phyloP scores from a whole-genome alignment of 2,888 invertebrate genomes.

The Thyatira batis region DNA sequence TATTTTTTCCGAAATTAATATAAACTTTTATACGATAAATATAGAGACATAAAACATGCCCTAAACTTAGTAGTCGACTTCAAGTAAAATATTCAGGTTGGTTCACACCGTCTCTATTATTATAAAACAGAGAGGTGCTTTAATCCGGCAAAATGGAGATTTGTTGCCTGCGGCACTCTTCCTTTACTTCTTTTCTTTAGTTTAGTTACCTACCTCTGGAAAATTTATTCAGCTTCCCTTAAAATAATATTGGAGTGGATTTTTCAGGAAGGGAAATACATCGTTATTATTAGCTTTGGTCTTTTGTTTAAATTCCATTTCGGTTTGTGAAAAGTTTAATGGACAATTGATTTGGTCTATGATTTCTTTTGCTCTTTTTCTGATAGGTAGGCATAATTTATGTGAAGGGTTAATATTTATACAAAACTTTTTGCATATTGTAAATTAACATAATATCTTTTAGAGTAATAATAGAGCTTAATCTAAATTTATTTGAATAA shows the following conservation, averaged over 20 bases:
- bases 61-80: slow-evolving; percentile 37
- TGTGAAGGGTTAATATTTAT: neutral
- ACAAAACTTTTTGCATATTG: neutral
- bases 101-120: slow-evolving; percentile 55
- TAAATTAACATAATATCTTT: too few species aligned
- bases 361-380: neutral
- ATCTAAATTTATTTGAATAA: too few species aligned
- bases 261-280: slow-evolving; percentile 11
- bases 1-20: too few species aligned
- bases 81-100: slow-evolving; percentile 45
- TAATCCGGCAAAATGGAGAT: slow-evolving; percentile 70
- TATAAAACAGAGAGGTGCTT: slow-evolving; percentile 61
- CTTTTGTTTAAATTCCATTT: slow-evolving; percentile 37
- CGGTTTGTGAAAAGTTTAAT: slow-evolving; percentile 12
- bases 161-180: slow-evolving; percentile 54
- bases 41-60: slow-evolving; percentile 5
- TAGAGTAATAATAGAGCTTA: too few species aligned
- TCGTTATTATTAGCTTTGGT: slow-evolving; percentile 14
- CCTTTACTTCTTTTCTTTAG: slow-evolving; percentile 56
- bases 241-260: slow-evolving; percentile 41
- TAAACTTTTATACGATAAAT: neutral
- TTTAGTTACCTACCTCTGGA: slow-evolving; percentile 55
- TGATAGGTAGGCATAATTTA: neutral
- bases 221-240: slow-evolving; percentile 54
- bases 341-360: slow-evolving; percentile 9